Percentiles rank a stretch among this genome's conserved stretches.
These are phyloP conservation scores for Sturmia bella DNA, from an alignment of 2,888 invertebrate genomes.

Conservation along the genomic window DNA sequence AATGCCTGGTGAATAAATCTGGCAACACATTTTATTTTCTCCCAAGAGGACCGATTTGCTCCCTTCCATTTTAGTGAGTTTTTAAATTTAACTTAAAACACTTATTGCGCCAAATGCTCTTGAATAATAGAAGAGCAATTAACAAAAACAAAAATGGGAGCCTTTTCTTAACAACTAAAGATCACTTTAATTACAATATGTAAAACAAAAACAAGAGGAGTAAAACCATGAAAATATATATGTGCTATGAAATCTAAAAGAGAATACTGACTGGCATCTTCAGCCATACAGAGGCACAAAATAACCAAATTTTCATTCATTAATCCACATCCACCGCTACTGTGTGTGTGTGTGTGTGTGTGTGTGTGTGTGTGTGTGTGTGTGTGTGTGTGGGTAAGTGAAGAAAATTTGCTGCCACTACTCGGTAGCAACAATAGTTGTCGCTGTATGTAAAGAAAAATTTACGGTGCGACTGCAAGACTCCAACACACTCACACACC, in stretches of 20 bases:
- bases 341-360: too few relatives aligned
- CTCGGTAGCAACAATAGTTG: not conserved
- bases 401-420: constrained; percentile 3
- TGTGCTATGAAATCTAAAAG: constrained; percentile 15
- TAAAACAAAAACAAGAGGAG: constrained; percentile 5
- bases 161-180: constrained; percentile 28
- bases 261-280: not conserved
- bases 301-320: constrained; percentile 34
- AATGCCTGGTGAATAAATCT: too few relatives aligned
- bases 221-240: constrained; percentile 38
- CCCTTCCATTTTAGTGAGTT: not conserved
- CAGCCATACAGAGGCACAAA: constrained; percentile 40
- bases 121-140: constrained; percentile 48
- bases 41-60: not conserved
- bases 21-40: too few relatives aligned
- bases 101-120: constrained; percentile 51
- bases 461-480: constrained; percentile 31
- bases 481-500: constrained; percentile 66
- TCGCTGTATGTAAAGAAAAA: not conserved
- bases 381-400: too few relatives aligned
- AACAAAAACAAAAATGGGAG: constrained; percentile 24
- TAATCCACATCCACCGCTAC: not conserved
- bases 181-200: constrained; percentile 25
- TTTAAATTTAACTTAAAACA: constrained; percentile 1
- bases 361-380: too few relatives aligned